A percentile compares a stretch with the other conserved stretches of the same genome.
These are phyloP conservation scores for Coenonympha glycerion DNA, from an alignment of 2,888 invertebrate genomes.

Conservation along the genomic window DNA sequence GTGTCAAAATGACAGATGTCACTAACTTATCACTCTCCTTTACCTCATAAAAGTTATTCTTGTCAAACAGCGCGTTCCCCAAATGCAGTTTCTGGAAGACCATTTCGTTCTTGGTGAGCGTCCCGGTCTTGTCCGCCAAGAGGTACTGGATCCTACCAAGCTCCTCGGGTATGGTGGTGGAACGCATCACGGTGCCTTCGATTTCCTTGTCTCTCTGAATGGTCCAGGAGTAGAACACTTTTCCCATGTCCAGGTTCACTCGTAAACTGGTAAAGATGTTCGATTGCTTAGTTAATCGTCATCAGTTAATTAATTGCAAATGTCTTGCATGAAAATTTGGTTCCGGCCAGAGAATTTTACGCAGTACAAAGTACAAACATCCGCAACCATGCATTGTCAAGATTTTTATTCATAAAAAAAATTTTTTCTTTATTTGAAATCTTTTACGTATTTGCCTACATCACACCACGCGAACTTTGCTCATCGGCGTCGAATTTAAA, in stretches of 20 bases:
- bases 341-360: too few relatives aligned
- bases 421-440: too few relatives aligned
- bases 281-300: background rate
- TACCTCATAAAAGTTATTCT: conserved; percentile 90
- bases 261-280: conserved; percentile 80
- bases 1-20: too few relatives aligned
- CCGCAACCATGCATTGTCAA: too few relatives aligned
- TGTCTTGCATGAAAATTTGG: too few relatives aligned
- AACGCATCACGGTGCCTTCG: conserved; percentile 94
- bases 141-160: conserved; percentile 96
- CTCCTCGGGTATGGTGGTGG: conserved; percentile 99
- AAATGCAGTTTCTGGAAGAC: conserved; percentile 96
- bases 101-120: conserved; percentile 99
- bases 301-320: too few relatives aligned
- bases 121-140: conserved; percentile 99
- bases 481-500: too few relatives aligned
- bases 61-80: conserved; percentile 93
- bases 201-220: conserved; percentile 96
- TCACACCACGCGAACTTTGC: too few relatives aligned
- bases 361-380: too few relatives aligned
- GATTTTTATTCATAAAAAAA: too few relatives aligned
- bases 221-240: conserved; percentile 97
- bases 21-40: background rate
- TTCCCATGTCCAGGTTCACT: conserved; percentile 99
- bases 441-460: too few relatives aligned